phyloP scores from a whole-genome alignment of 37 sponge, comb jelly and placozoan genomes.

The Haliclona indistincta region DNA sequence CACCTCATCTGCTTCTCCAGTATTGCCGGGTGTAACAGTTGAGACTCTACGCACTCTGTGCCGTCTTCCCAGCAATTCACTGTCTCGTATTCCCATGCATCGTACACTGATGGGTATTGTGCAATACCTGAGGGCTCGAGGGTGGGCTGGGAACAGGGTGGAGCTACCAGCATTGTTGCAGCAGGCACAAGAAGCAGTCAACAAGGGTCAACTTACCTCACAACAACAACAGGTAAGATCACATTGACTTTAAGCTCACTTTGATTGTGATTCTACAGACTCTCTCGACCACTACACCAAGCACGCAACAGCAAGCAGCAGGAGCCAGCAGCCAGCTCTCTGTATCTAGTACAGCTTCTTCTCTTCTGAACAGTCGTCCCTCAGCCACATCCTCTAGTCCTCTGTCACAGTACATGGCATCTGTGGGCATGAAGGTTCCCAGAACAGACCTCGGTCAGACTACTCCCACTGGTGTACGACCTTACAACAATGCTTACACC shows the following conservation, averaged over 20 bases:
- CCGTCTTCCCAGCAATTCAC: conserved; percentile 43
- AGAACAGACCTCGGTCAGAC: background rate
- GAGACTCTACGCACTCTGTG: conserved; percentile 54
- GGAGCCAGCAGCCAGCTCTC: no score
- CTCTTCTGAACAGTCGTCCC: no score
- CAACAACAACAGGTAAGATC: no score
- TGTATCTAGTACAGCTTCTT: no score
- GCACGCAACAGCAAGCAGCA: no score
- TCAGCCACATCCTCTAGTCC: conserved; percentile 3
- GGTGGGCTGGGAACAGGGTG: background rate
- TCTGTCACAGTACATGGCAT: conserved; percentile 2
- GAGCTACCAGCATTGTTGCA: background rate
- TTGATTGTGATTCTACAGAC: no score
- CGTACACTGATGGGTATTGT: conserved; percentile 11
- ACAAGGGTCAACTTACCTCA: background rate
- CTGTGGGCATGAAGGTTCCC: background rate
- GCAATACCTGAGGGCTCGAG: conserved; percentile 7
- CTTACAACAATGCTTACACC: background rate
- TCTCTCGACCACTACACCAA: no score
- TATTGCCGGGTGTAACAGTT: conserved; percentile 44
- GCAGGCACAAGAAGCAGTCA: conserved; percentile 1
- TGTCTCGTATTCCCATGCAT: conserved; percentile 37
- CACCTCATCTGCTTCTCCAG: conserved; percentile 12
- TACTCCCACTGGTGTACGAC: background rate
- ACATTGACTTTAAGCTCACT: no score